phyloP scores from a whole-genome alignment of 2,113 vertebrate genomes.

The Muscicapa adusta region DNA sequence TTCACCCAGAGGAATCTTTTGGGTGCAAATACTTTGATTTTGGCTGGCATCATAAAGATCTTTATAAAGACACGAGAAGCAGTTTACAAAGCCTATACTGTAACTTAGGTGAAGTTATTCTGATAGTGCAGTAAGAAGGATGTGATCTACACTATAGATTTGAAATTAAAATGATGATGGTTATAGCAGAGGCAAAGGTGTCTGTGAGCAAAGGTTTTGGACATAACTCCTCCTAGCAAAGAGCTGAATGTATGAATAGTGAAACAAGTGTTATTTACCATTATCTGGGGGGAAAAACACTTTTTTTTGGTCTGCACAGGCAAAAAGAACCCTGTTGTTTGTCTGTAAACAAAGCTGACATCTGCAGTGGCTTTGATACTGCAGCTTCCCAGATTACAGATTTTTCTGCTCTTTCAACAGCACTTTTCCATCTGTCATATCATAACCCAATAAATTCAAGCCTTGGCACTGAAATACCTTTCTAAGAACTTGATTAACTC shows the following conservation, averaged over 20 bases:
- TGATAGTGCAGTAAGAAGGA: conserved; percentile 6
- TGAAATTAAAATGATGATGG: background rate
- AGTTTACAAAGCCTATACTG: conserved; percentile 23
- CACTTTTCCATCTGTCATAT: conserved; percentile 8
- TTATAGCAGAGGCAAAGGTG: background rate
- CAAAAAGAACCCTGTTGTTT: background rate
- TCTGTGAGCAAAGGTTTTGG: background rate
- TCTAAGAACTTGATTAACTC: background rate
- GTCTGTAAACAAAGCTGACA: background rate
- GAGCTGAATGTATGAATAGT: background rate
- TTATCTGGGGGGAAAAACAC: background rate
- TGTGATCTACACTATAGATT: background rate
- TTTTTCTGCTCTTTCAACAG: background rate
- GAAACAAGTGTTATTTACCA: background rate
- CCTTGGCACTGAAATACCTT: conserved; percentile 3
- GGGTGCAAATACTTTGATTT: conserved; percentile 4
- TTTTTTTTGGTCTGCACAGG: background rate
- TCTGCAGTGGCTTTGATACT: background rate
- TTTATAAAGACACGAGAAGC: background rate
- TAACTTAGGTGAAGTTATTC: conserved; percentile 37
- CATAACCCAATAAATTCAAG: background rate
- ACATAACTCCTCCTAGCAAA: background rate
- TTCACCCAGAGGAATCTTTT: conserved; percentile 21
- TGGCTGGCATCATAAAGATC: background rate
- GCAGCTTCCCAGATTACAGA: background rate